Conservation (phyloP, 2,888 invertebrate species). For the Clepsis dumicolana region DNA sequence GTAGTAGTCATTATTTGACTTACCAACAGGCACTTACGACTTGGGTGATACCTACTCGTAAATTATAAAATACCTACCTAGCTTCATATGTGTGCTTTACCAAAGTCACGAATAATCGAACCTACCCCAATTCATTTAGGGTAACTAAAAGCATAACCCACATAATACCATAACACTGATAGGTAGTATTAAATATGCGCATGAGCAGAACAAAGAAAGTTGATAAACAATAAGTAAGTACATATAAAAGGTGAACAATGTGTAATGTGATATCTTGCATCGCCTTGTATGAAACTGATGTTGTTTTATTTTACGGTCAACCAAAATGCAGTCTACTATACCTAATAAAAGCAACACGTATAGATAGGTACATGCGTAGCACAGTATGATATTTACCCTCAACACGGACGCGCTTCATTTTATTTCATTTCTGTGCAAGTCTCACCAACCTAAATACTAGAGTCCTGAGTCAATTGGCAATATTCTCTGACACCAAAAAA, state of each 20-base stretch:
- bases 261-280: constrained; percentile 24
- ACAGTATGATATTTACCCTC: neutral
- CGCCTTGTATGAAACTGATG: constrained; percentile 4
- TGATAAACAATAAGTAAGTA: constrained; percentile 26
- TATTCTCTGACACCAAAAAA: too few relatives aligned
- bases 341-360: neutral
- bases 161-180: neutral
- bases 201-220: constrained; percentile 23
- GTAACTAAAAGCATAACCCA: neutral
- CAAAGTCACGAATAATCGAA: too few relatives aligned
- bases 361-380: neutral
- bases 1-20: too few relatives aligned
- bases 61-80: too few relatives aligned
- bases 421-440: too few relatives aligned
- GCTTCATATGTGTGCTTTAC: too few relatives aligned
- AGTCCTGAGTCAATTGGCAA: too few relatives aligned
- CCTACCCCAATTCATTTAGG: neutral
- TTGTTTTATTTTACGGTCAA: neutral
- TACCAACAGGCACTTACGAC: too few relatives aligned
- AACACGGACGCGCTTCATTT: too few relatives aligned
- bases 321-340: neutral
- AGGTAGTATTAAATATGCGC: neutral
- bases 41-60: too few relatives aligned
- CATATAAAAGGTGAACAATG: constrained; percentile 19
- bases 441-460: too few relatives aligned